These are phyloP conservation scores for Heterocephalus glaber DNA, from an alignment of 2,113 vertebrate genomes.

Conservation along the genomic window DNA sequence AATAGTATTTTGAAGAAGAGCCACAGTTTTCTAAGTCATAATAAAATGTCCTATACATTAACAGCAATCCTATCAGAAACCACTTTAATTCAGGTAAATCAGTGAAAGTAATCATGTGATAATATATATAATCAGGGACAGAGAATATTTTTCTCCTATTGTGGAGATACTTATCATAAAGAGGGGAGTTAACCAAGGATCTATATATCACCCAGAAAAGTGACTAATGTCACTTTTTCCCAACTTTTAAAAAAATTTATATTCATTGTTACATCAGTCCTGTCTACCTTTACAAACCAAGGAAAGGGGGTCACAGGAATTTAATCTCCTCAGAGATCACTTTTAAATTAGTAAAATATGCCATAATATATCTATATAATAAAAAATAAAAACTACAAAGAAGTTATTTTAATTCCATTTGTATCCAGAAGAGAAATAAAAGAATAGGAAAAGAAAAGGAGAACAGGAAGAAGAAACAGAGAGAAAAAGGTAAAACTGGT, in stretches of 20 bases:
- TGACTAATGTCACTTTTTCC: background rate
- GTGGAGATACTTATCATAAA: background rate
- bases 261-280: background rate
- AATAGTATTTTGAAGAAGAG: background rate
- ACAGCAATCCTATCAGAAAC: background rate
- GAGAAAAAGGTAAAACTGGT: background rate
- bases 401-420: constrained; percentile 15
- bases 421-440: background rate
- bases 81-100: background rate
- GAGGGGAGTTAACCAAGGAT: background rate
- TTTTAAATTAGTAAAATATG: constrained; percentile 9
- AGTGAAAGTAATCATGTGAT: background rate
- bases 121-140: background rate
- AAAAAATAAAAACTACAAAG: background rate
- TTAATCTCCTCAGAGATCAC: background rate
- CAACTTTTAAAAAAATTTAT: background rate
- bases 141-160: background rate
- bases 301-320: background rate
- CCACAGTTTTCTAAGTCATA: background rate
- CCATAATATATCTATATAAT: background rate
- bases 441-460: background rate
- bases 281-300: background rate
- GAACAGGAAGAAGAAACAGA: background rate
- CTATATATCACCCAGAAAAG: background rate
- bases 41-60: background rate